phyloP scores from a whole-genome alignment of 1,140 invertebrate species.

The Drosophila serrata region DNA sequence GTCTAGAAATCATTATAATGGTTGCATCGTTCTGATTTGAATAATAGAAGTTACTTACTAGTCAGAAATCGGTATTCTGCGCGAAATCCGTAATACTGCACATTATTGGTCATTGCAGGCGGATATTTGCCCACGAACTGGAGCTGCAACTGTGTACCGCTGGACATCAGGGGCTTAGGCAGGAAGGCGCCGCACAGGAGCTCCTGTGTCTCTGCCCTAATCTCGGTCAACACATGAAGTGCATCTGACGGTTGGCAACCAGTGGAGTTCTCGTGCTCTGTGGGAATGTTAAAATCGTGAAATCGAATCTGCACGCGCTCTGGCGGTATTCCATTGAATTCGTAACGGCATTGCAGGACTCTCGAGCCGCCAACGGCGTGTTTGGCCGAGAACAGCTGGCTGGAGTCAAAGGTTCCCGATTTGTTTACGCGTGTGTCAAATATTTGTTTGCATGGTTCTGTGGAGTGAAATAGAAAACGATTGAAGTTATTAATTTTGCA shows the following conservation, averaged over 20 bases:
- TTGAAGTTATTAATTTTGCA: neutral
- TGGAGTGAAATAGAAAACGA: neutral
- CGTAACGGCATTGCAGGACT: constrained; percentile 92
- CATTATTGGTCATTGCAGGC: constrained; percentile 88
- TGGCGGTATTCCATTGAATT: constrained; percentile 93
- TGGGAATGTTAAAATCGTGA: constrained; percentile 79
- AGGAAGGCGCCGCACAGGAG: constrained; percentile 92
- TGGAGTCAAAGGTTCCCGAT: constrained; percentile 92
- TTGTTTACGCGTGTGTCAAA: constrained; percentile 93
- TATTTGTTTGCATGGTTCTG: constrained; percentile 89
- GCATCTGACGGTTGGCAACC: constrained; percentile 69
- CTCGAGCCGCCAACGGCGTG: constrained; percentile 39
- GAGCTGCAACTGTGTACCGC: constrained; percentile 92
- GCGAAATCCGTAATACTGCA: constrained; percentile 91
- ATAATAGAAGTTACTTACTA: constrained; percentile 88
- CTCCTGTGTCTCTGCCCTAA: constrained; percentile 87
- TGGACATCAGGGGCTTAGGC: constrained; percentile 95
- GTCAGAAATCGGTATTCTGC: constrained; percentile 95
- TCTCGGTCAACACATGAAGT: constrained; percentile 66
- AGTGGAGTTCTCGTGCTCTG: constrained; percentile 66
- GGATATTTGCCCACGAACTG: constrained; percentile 91
- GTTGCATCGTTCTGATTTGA: neutral
- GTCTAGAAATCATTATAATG: constrained; percentile 41
- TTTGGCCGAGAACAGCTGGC: constrained; percentile 87
- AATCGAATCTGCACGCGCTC: constrained; percentile 89